Conservation (phyloP, 2,113 vertebrate genomes). For the Rhinoptilus africanus region DNA sequence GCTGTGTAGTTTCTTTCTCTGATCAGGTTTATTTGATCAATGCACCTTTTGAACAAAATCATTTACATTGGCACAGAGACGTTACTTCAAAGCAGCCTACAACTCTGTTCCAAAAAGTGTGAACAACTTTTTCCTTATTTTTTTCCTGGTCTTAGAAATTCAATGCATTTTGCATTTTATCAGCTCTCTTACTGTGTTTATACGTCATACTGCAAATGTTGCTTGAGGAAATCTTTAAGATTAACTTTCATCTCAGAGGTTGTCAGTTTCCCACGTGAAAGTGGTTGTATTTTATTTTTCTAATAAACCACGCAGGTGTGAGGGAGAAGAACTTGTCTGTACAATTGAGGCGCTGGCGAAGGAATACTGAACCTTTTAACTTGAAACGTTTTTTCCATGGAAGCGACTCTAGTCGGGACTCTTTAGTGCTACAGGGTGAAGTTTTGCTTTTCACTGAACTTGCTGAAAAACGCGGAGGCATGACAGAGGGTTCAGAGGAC, state of each 20-base stretch:
- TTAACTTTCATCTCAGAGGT: not conserved
- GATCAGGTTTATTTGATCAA: not conserved
- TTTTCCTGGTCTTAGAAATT: not conserved
- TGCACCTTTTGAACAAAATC: not conserved
- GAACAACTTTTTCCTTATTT: not conserved
- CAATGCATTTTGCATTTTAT: not conserved
- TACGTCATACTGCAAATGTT: not conserved
- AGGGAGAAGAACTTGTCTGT: not conserved
- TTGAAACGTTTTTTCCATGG: not conserved
- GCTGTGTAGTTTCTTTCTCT: not conserved
- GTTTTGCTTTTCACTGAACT: conserved; percentile 49
- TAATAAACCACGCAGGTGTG: not conserved
- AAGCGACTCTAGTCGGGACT: not conserved
- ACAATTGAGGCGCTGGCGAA: not conserved
- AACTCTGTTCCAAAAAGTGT: not conserved
- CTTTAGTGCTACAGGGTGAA: not conserved
- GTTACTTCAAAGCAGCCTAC: not conserved
- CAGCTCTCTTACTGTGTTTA: not conserved
- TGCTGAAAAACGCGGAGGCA: conserved; percentile 42
- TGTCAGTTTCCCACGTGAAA: not conserved
- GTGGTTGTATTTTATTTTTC: not conserved
- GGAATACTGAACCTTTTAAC: not conserved
- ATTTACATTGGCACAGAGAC: not conserved
- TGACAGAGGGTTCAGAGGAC: conserved; percentile 40
- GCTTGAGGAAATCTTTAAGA: not conserved